phyloP scores from a whole-genome alignment of 2,888 invertebrate species.

The Amblyjoppa fuscipennis region DNA sequence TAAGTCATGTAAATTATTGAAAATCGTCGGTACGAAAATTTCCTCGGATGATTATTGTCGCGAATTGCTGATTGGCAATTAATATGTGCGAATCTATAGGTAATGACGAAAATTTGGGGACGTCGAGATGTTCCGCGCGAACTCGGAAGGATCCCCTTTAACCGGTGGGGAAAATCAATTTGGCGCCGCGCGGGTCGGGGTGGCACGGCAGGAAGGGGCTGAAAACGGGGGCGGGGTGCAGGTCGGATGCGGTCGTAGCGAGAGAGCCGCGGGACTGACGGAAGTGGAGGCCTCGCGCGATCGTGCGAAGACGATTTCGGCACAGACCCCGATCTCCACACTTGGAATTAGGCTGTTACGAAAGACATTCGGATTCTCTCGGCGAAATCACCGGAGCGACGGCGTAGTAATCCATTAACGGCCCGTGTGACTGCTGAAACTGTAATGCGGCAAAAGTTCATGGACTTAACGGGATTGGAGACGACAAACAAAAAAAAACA shows the following conservation, averaged over 20 bases:
- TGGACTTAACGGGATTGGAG: constrained; percentile 15
- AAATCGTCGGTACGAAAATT: too few species aligned
- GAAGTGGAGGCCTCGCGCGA: constrained; percentile 48
- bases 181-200: constrained; percentile 73
- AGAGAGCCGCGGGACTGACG: constrained; percentile 64
- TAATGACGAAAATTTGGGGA: neutral
- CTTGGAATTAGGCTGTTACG: constrained; percentile 42
- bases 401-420: constrained; percentile 20
- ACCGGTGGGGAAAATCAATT: constrained; percentile 79
- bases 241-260: constrained; percentile 66
- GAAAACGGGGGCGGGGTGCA: constrained; percentile 58
- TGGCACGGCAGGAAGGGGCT: constrained; percentile 52
- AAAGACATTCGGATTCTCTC: constrained; percentile 3
- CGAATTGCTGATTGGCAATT: neutral
- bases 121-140: constrained; percentile 34
- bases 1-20: too few species aligned
- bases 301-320: constrained; percentile 55
- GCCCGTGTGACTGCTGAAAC: neutral
- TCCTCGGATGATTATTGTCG: too few species aligned
- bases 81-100: neutral
- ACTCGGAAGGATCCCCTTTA: constrained; percentile 77
- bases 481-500: too few species aligned
- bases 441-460: constrained; percentile 42
- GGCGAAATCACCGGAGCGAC: neutral
- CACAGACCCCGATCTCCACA: constrained; percentile 22